Evolutionary conservation across 2,797 vertebrate species (phyloP), one percentile per base, ranked within the genome.

Genomic region (Neosilurus hyrtlii): DNA sequence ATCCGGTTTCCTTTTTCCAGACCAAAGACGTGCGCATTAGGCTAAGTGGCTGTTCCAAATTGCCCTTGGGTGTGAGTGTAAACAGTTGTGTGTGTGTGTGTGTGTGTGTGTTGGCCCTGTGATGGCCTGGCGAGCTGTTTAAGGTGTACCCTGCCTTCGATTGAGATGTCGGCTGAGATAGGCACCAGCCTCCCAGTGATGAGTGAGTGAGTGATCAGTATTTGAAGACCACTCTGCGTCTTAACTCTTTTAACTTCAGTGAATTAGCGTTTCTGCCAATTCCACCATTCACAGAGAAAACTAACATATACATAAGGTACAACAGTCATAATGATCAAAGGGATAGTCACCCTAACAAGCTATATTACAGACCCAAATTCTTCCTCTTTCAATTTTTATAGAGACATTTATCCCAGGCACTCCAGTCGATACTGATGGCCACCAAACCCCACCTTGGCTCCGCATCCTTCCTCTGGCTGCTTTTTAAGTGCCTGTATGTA

Each of bases 401-500:
- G 2, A n/a, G 20, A 37, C 43, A 26, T 78, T 78, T 63, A n/a
- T 43, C 18, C n/a, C 35, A 43, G 12, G 61, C 57, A 37, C 18
- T 73, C 26, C 56, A 59, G 30, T 61, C 37, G 12, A 76, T 61
- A 43, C 20, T 11, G 16, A 56, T 78, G 43, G 61, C 43, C 43
- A 24, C 2, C 54, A 51, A 30, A 77, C 6, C 9, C 37, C 9
- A 20, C 62, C 43, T 52, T 78, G 76, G 76, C 76, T 52, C 43
- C 20, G 43, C 15, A 65, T 52, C 62, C n/a, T 78, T 78, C 9
- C 43, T 52, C 82, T 79, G 82, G 59, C 82, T 65, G 49, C 54
- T 79, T 78, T 70, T 79, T 26, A 51, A 72, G 24, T 62, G 67
- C 76, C 75, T 52, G n/a, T 26, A 37, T 80, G 71, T 51, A 62